phyloP scores from a whole-genome alignment of 2,797 vertebrate genomes.

The Mus minutoides region DNA sequence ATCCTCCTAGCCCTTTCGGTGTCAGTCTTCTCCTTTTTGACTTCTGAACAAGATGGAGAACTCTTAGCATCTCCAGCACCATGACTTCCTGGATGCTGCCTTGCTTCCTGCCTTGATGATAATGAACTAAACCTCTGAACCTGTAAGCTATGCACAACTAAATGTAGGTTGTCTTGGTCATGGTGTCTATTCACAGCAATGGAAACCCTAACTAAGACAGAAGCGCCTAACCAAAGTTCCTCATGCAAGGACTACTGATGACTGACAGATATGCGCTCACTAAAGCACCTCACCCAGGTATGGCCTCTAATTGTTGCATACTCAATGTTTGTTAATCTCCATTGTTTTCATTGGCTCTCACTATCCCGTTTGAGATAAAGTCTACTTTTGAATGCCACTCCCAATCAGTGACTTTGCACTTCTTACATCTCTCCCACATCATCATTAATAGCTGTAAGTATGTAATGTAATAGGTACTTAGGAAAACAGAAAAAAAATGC shows the following conservation, averaged over 20 bases:
- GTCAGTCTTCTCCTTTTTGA: not conserved
- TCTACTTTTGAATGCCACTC: not conserved
- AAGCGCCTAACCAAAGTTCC: not conserved
- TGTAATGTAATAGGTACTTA: not conserved
- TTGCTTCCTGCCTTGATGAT: not conserved
- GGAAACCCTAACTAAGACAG: not conserved
- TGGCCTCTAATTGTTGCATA: not conserved
- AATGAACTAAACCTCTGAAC: not conserved
- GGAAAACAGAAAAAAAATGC: not conserved
- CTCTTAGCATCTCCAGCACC: not conserved
- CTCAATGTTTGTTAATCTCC: not conserved
- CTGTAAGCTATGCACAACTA: not conserved
- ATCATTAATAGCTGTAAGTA: not conserved
- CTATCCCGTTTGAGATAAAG: not conserved
- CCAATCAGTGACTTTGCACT: accelerated
- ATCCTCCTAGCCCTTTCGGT: not conserved
- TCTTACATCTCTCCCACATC: too few relatives aligned
- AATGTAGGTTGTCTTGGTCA: not conserved
- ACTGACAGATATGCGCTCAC: not conserved
- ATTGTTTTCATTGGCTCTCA: not conserved
- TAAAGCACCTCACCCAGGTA: not conserved
- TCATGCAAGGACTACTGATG: not conserved
- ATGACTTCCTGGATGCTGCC: not conserved
- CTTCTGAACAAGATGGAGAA: not conserved
- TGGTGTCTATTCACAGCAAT: not conserved